Base-by-base conservation (phyloP, 2,113 vertebrate species). In the Cygnus atratus region DNA sequence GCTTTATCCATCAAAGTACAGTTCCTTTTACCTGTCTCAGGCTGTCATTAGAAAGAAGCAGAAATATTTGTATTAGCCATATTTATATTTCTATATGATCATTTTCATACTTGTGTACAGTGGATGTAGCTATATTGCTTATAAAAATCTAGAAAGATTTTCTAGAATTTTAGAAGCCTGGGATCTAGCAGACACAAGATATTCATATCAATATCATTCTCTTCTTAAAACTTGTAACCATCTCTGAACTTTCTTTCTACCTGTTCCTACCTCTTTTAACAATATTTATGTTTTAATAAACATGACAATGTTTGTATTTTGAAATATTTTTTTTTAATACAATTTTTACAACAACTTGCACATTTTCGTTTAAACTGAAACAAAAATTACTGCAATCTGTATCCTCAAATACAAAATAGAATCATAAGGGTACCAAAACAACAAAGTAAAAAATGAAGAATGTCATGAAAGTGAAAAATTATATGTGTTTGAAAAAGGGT, bases 381-480 rank as follows among this genome's bases (percentile, higher is more conserved):
- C 3, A 70, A 46, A 78, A 62, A 29, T 14, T 57, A 26, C 14
- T 61, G 57, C 3, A n/a, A 28, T 24, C 25, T 81, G 16, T 61
- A 52, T 46, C 1, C 1, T 63, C 17, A 79, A 31, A 72, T 46
- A 52, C 6, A 14, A 43, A 81, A 19, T 16, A 71, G 8, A 71
- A 61, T 43, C 22, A 31, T 41, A 4, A 66, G 3, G 5, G 4
- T 48, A 44, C 4, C 1, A 22, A 76, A 85, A 17, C 4, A 29
- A 10, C 6, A 50, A n/a, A 35, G 4, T 5, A 58, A 24, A 21
- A 13, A 19, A 2, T 3, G 6, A 3, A 19, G 2, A n/a, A 44
- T 39, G 2, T 59, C 2, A 61, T 50, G 14, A 70, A 59, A 79
- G 4, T 48, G 48, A 17, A 28, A 43, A 59, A 44, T 39, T 11